Evolutionary conservation across 2,888 invertebrate genomes (phyloP).

Genomic region (Minunthozetes semirufus): DNA sequence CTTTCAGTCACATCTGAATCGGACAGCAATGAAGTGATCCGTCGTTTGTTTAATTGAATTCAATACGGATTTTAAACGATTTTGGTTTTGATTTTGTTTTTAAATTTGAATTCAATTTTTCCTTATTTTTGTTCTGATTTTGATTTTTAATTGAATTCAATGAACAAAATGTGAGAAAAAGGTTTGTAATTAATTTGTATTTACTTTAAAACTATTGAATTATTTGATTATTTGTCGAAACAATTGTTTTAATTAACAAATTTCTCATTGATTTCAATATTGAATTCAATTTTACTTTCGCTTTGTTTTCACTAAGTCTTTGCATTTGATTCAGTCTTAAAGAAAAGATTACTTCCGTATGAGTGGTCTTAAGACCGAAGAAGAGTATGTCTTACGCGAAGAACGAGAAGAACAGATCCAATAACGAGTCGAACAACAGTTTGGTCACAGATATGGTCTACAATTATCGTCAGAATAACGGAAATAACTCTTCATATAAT

Average conservation of each 20-base stretch:
- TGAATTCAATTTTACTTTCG: too few species aligned
- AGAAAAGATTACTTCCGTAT: neutral
- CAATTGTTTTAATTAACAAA: too few species aligned
- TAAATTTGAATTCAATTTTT: neutral
- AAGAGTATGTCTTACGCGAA: conserved; percentile 13
- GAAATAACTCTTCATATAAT: conserved; percentile 18
- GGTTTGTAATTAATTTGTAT: neutral
- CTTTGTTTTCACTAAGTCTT: neutral
- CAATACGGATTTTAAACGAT: too few species aligned
- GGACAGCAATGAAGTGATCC: too few species aligned
- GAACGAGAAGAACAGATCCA: neutral
- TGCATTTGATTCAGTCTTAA: neutral
- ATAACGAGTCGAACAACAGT: conserved; percentile 4
- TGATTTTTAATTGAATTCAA: neutral
- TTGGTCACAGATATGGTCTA: conserved; percentile 10
- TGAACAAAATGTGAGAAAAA: neutral
- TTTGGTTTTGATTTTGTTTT: too few species aligned
- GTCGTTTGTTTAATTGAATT: too few species aligned
- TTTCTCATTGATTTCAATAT: too few species aligned
- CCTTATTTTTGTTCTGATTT: neutral
- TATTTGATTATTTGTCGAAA: too few species aligned
- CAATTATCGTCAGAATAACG: conserved; percentile 2
- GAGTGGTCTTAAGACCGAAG: neutral
- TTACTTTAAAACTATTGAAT: neutral
- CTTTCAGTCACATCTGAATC: too few species aligned